Evolutionary conservation across 2,888 invertebrate species (phyloP).

Genomic region (Micoletzkya japonica): DNA sequence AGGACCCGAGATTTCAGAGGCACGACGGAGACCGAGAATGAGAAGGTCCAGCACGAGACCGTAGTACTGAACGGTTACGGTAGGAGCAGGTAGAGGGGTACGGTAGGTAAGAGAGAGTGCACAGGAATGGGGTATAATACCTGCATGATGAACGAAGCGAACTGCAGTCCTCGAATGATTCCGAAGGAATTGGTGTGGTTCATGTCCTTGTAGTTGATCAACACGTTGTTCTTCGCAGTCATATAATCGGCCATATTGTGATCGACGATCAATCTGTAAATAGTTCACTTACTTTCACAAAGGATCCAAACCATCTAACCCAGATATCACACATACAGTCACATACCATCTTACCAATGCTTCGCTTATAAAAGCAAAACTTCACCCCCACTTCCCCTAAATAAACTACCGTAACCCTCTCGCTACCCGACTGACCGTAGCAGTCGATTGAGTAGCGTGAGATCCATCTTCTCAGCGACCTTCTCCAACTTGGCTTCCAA

Average conservation of each 20-base stretch:
- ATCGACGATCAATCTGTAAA: slow-evolving; percentile 81
- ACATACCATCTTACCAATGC: neutral
- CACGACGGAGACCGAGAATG: slow-evolving; percentile 92
- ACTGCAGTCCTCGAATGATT: slow-evolving; percentile 95
- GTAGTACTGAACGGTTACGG: slow-evolving; percentile 78
- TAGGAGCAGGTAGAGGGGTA: neutral
- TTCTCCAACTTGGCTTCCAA: slow-evolving; percentile 96
- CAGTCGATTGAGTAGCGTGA: slow-evolving; percentile 92
- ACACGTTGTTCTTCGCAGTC: slow-evolving; percentile 99
- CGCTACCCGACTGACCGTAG: slow-evolving; percentile 71
- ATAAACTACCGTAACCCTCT: too few species aligned
- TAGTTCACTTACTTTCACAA: neutral
- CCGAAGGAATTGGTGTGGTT: slow-evolving; percentile 99
- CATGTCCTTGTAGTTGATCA: slow-evolving; percentile 99
- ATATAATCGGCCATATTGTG: slow-evolving; percentile 99
- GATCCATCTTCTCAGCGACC: slow-evolving; percentile 98
- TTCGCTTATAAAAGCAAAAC: neutral
- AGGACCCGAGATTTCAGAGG: slow-evolving; percentile 98
- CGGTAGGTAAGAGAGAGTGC: too few species aligned
- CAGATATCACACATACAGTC: neutral
- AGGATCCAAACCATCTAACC: neutral
- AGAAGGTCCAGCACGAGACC: slow-evolving; percentile 92
- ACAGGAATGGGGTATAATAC: slow-evolving; percentile 21
- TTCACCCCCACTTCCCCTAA: neutral
- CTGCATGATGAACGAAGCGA: slow-evolving; percentile 91